Percentiles rank a stretch among this genome's conserved stretches.
Evolutionary conservation across 2,113 vertebrate species (phyloP).

Genomic region (Smithornis capensis): DNA sequence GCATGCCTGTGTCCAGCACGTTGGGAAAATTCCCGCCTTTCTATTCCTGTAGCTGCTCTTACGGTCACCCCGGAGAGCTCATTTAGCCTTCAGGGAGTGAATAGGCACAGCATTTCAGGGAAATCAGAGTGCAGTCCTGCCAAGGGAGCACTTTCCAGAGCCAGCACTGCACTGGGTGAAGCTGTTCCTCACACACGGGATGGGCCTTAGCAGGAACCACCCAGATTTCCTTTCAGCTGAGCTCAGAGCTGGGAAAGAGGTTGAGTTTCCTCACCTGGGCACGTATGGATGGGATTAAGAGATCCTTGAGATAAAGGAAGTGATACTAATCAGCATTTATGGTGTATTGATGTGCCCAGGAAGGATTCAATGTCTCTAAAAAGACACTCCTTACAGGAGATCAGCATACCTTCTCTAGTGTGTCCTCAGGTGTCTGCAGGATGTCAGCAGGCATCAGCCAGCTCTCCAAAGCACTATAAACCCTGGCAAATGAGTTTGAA

Average conservation of each 20-base stretch:
- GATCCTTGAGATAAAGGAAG: background rate
- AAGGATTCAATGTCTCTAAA: background rate
- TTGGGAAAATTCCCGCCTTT: background rate
- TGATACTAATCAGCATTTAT: background rate
- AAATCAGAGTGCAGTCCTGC: background rate
- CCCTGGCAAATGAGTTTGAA: background rate
- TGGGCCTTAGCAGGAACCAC: rapidly evolving
- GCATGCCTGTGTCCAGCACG: background rate
- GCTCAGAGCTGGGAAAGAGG: background rate
- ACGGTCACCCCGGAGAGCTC: background rate
- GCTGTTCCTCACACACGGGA: background rate
- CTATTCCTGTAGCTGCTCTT: background rate
- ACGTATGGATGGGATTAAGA: background rate
- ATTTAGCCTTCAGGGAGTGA: background rate
- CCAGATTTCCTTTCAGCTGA: background rate
- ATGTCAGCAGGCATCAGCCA: background rate
- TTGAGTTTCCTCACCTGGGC: background rate
- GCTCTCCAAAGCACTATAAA: background rate
- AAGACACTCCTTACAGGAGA: background rate
- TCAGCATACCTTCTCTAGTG: background rate
- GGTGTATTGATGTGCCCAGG: background rate
- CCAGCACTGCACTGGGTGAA: rapidly evolving
- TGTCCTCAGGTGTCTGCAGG: background rate
- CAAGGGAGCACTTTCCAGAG: background rate
- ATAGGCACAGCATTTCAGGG: background rate